A percentile compares a stretch with the other conserved stretches of the same genome.
Conservation (phyloP, 2,888 invertebrate genomes). For the Julus scandinavius region DNA sequence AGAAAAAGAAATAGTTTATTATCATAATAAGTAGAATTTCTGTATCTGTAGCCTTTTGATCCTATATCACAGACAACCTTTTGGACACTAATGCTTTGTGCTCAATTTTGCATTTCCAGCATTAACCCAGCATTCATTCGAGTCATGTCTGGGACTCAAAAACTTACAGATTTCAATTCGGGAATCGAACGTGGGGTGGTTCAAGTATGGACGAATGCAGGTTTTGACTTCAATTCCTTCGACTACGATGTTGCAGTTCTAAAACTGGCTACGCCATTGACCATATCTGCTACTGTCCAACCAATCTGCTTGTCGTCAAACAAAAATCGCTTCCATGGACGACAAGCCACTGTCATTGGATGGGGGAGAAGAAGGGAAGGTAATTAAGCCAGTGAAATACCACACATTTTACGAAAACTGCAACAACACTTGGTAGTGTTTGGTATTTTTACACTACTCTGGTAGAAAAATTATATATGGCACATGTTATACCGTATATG, state of each 20-base stretch:
- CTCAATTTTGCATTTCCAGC: neutral
- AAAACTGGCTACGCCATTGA: conserved; percentile 53
- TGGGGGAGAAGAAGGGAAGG: conserved; percentile 57
- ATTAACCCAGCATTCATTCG: conserved; percentile 48
- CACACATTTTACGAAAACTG: too few relatives aligned
- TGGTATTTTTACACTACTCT: too few relatives aligned
- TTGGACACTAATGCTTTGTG: too few relatives aligned
- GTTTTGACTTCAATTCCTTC: conserved; percentile 55
- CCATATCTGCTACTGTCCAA: conserved; percentile 25
- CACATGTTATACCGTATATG: too few relatives aligned
- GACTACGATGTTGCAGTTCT: conserved; percentile 56
- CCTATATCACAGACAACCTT: too few relatives aligned
- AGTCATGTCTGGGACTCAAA: conserved; percentile 49
- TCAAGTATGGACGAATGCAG: conserved; percentile 46
- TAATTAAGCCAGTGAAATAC: conserved; percentile 4
- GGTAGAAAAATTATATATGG: too few relatives aligned
- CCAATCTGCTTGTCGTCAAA: conserved; percentile 54
- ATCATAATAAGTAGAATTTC: too few relatives aligned
- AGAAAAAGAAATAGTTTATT: too few relatives aligned
- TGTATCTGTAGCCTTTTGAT: too few relatives aligned
- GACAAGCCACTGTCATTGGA: conserved; percentile 52
- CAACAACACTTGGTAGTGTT: too few relatives aligned
- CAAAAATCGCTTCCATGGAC: conserved; percentile 8
- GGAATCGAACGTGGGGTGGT: neutral
- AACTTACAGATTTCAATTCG: conserved; percentile 45